These are phyloP conservation scores for Paramuricea clavata DNA, from an alignment of 92 coral and sea anemone genomes.

Conservation along the genomic window DNA sequence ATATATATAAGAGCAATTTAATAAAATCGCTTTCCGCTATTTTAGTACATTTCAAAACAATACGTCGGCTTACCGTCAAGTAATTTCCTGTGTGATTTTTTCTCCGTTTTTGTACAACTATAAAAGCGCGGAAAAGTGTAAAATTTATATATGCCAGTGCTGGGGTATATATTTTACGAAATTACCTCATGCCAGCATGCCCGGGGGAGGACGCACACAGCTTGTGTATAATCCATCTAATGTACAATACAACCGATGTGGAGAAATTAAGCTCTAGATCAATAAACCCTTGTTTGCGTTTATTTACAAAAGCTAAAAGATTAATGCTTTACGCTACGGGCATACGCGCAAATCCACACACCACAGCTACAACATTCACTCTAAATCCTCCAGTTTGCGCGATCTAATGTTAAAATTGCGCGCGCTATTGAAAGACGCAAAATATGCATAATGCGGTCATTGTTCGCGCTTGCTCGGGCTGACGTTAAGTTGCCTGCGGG, in stretches of 20 bases:
- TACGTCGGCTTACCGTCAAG: not conserved
- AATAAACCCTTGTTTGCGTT: slow-evolving; percentile 3
- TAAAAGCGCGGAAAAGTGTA: not conserved
- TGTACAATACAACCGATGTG: not conserved
- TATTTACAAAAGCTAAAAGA: slow-evolving; percentile 16
- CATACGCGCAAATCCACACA: not conserved
- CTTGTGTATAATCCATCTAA: not conserved
- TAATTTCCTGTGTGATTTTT: slow-evolving; percentile 11
- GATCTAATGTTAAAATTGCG: not conserved
- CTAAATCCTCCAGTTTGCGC: not conserved
- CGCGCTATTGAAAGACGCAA: too few species aligned
- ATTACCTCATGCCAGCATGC: not conserved
- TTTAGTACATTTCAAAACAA: slow-evolving; percentile 2
- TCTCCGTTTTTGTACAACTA: not conserved
- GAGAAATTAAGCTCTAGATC: not conserved
- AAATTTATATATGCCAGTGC: not conserved
- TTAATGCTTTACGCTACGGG: not conserved
- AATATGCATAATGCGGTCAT: too few species aligned
- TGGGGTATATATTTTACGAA: not conserved
- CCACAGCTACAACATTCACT: not conserved
- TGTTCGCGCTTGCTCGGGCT: too few species aligned
- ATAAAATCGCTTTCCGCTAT: slow-evolving; percentile 18
- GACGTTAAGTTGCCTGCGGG: too few species aligned
- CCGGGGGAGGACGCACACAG: not conserved
- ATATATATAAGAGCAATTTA: not conserved